Evolutionary conservation across 1,140 invertebrate genomes (phyloP), one percentile per base, ranked within the genome.

Genomic region (Calliphora vicina): DNA sequence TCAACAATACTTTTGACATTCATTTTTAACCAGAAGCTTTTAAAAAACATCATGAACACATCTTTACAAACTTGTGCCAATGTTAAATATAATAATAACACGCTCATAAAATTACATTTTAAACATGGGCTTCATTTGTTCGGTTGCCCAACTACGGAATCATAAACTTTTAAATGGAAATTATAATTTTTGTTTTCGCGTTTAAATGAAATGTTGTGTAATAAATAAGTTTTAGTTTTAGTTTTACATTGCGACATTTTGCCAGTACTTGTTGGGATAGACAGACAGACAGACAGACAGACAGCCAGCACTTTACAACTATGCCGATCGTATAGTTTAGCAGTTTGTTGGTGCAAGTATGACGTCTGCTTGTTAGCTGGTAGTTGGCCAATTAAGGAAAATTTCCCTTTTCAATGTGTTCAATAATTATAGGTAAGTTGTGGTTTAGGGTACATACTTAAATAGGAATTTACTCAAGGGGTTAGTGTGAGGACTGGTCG

Each of bases 191-290:
- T 20, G 61, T 67, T 57, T 57, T 76, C 29, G 27, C 35, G 10
- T 78, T 78, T 78, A 78, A 78, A 78, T 25, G 74, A 78, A 78
- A 78, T 78, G 74, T 78, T 78, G 74, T 78, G 74, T 78, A 78
- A 78, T 78, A 78, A 78, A 78, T 78, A 78, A 43, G 74, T 42
- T 76, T 76, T 42, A 20, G 12, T 29, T 43, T 42, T n/a, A n/a
- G n/a, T n/a, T n/a, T n/a, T n/a, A n/a, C n/a, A n/a, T n/a, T n/a
- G n/a, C n/a, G n/a, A 2, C 27, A 42, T 76, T 35, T 76, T 6
- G 73, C 35, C 35, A 42, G 27, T 42, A 43, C 29, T 20, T n/a
- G n/a, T n/a, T n/a, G n/a, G n/a, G n/a, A n/a, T n/a, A n/a, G n/a
- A n/a, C n/a, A n/a, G n/a, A n/a, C n/a, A n/a, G n/a, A n/a, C n/a